Percentiles rank a stretch among this genome's conserved stretches.
These are phyloP conservation scores for Saimiri boliviensis DNA, from an alignment of 2,113 vertebrate species.

Conservation along the genomic window DNA sequence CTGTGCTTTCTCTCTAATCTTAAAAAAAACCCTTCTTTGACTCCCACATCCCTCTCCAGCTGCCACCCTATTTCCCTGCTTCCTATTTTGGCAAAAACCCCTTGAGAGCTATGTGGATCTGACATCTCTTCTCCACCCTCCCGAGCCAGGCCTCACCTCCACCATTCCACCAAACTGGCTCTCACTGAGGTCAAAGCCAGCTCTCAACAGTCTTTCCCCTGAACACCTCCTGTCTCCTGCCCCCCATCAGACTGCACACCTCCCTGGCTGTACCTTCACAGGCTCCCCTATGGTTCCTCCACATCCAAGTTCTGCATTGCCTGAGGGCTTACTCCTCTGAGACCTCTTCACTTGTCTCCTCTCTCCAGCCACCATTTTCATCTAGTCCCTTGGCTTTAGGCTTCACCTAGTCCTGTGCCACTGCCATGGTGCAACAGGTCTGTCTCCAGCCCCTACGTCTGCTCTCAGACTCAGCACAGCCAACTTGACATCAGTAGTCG, in stretches of 20 bases:
- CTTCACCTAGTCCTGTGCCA: neutral
- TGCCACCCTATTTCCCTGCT: neutral
- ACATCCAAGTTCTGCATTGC: fast-evolving
- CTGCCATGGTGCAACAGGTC: fast-evolving
- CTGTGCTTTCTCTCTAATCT: neutral
- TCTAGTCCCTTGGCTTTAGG: neutral
- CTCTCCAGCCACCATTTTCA: neutral
- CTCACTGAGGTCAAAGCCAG: neutral
- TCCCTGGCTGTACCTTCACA: neutral
- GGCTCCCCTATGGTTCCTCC: fast-evolving
- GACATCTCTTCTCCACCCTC: neutral
- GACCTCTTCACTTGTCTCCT: neutral
- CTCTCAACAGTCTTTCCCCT: neutral
- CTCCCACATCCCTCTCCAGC: neutral
- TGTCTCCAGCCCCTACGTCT: no score
- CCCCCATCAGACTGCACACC: fast-evolving
- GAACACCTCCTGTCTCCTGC: neutral
- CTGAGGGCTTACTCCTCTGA: neutral
- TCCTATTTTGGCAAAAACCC: neutral
- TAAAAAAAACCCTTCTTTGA: neutral
- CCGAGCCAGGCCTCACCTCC: neutral
- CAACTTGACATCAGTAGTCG: no score
- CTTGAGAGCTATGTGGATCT: neutral
- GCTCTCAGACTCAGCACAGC: neutral
- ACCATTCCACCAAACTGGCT: neutral